Evolutionary conservation across 2,888 invertebrate genomes (phyloP).

Genomic region (Tenthredo distinguenda): DNA sequence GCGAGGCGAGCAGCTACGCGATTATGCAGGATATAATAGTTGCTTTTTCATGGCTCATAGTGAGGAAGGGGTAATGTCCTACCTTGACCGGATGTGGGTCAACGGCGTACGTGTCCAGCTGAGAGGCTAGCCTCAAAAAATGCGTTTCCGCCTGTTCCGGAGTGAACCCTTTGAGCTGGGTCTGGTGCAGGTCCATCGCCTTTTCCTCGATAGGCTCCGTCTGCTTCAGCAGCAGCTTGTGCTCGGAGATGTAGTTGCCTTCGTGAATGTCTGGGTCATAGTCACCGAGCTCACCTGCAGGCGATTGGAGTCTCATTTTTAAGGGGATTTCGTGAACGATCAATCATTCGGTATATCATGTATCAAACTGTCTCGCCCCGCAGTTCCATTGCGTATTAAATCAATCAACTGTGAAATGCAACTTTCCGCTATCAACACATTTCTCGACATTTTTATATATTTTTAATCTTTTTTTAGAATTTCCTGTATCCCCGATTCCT

Average conservation of each 20-base stretch:
- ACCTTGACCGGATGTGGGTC: conserved; percentile 99
- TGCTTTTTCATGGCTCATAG: neutral
- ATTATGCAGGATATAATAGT: conserved; percentile 6
- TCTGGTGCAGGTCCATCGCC: conserved; percentile 95
- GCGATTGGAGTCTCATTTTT: neutral
- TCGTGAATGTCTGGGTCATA: conserved; percentile 93
- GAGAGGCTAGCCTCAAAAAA: conserved; percentile 94
- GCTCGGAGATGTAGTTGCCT: conserved; percentile 94
- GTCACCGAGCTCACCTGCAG: conserved; percentile 95
- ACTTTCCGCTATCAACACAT: neutral
- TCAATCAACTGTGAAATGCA: neutral
- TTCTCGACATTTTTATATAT: neutral
- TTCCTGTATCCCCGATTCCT: neutral
- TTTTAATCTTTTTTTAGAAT: neutral
- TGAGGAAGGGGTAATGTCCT: conserved; percentile 56
- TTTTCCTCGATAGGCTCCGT: conserved; percentile 95
- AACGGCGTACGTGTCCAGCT: conserved; percentile 97
- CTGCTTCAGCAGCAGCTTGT: conserved; percentile 95
- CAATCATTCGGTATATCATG: neutral
- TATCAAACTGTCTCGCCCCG: neutral
- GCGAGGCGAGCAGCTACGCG: neutral
- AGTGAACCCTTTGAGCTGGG: conserved; percentile 91
- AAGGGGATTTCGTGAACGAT: neutral
- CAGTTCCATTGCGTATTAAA: neutral
- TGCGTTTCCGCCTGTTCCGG: conserved; percentile 93